These are phyloP conservation scores for Hipparchia sbordonii DNA, from an alignment of 2,888 invertebrate species.

Conservation along the genomic window DNA sequence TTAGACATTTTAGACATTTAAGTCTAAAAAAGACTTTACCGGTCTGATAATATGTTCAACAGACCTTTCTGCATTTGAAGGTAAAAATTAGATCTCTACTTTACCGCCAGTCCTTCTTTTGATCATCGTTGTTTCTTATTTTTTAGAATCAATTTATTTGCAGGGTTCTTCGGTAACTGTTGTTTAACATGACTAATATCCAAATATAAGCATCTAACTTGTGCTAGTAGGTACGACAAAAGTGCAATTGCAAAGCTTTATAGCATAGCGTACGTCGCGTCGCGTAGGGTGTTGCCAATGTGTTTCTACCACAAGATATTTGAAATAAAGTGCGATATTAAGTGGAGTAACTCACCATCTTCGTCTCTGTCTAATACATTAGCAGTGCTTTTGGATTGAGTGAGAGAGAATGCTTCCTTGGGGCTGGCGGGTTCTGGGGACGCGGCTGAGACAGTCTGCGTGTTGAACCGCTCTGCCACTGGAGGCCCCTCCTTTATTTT, in stretches of 20 bases:
- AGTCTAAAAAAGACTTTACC: too few relatives aligned
- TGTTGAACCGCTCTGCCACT: constrained; percentile 83
- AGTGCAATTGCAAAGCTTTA: not conserved
- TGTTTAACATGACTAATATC: not conserved
- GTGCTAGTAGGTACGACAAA: not conserved
- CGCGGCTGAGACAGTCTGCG: constrained; percentile 85
- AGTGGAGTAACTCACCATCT: constrained; percentile 66
- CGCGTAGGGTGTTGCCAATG: not conserved
- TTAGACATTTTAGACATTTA: too few relatives aligned
- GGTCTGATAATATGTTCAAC: too few relatives aligned
- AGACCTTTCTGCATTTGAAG: too few relatives aligned
- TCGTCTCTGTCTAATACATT: constrained; percentile 79
- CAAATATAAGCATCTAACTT: not conserved
- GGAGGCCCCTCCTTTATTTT: constrained; percentile 70
- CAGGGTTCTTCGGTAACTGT: not conserved
- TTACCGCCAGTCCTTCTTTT: too few relatives aligned
- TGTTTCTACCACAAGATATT: not conserved
- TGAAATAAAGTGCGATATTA: not conserved
- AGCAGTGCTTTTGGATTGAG: constrained; percentile 71
- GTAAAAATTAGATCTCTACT: too few relatives aligned
- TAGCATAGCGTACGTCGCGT: not conserved
- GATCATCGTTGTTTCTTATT: too few relatives aligned
- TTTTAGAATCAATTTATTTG: too few relatives aligned
- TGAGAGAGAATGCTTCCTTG: constrained; percentile 57
- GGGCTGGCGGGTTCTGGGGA: constrained; percentile 41